Evolutionary conservation across 2,888 invertebrate genomes (phyloP).

Genomic region (Ormyrus rosae): DNA sequence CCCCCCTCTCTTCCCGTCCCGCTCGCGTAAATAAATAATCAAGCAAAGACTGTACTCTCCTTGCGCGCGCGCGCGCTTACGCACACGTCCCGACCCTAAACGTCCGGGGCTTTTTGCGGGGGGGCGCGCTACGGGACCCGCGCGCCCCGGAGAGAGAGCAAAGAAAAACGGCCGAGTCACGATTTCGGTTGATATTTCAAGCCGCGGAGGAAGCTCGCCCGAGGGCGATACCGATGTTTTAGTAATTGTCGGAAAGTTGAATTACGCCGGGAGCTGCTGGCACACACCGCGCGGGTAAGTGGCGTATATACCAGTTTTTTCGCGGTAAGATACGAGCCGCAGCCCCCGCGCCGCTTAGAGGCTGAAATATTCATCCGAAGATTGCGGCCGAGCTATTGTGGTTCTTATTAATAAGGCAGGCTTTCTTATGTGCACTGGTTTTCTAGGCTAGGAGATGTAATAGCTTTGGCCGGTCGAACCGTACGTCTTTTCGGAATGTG

Average conservation of each 20-base stretch:
- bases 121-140: neutral
- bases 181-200: slow-evolving; percentile 46
- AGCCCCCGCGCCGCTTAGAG: no score
- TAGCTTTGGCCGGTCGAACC: no score
- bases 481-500: no score
- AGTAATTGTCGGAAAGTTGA: slow-evolving; percentile 51
- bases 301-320: slow-evolving; percentile 20
- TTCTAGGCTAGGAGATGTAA: no score
- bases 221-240: slow-evolving; percentile 48
- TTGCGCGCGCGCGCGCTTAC: neutral
- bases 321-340: neutral
- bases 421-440: no score
- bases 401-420: no score
- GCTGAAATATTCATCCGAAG: no score
- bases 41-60: slow-evolving; percentile 27
- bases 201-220: neutral
- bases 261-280: slow-evolving; percentile 22
- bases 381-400: no score
- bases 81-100: slow-evolving; percentile 34
- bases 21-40: slow-evolving; percentile 45
- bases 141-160: neutral
- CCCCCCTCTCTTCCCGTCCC: neutral
- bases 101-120: slow-evolving; percentile 26
- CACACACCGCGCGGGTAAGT: no score
- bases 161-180: slow-evolving; percentile 28